Percentiles rank a stretch among this genome's conserved stretches.
phyloP scores from a whole-genome alignment of 2,888 invertebrate genomes.

The Drosophila affinis region DNA sequence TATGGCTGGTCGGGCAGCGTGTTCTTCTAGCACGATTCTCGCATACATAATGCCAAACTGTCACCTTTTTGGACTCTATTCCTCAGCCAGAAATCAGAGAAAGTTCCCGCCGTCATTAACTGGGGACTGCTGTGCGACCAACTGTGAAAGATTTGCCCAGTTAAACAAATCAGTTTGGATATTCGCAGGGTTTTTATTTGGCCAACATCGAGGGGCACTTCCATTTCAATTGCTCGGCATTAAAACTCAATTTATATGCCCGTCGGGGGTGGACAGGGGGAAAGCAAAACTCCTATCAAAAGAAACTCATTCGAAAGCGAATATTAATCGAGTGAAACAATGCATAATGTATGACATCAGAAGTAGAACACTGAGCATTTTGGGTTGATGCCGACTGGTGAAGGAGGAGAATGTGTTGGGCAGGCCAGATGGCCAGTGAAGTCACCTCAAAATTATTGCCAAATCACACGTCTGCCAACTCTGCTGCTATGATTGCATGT shows the following conservation, averaged over 20 bases:
- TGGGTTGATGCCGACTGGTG: no score
- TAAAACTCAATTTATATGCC: conserved; percentile 5
- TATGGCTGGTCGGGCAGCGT: conserved; percentile 60
- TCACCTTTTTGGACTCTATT: conserved; percentile 53
- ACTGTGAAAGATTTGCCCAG: conserved; percentile 60
- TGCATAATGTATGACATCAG: neutral
- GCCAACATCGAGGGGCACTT: conserved; percentile 10
- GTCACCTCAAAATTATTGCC: no score
- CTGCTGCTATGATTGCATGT: no score
- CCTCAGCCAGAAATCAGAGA: conserved; percentile 22
- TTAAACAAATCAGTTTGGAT: conserved; percentile 70
- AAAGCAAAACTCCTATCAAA: neutral
- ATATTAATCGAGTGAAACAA: conserved; percentile 9
- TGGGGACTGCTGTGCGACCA: conserved; percentile 51
- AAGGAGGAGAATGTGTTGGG: no score
- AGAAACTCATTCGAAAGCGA: conserved; percentile 16
- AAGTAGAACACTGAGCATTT: neutral
- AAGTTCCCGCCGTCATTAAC: conserved; percentile 65
- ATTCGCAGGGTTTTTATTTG: conserved; percentile 30
- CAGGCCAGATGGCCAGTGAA: no score
- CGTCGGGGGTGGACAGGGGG: neutral
- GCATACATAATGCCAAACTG: conserved; percentile 71
- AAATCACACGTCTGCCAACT: no score
- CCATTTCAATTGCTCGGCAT: neutral
- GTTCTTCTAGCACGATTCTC: conserved; percentile 49